A percentile compares a stretch with the other conserved stretches of the same genome.
These are phyloP conservation scores for Myrmophylax atrothorax DNA, from an alignment of 2,113 vertebrate genomes.

Conservation along the genomic window DNA sequence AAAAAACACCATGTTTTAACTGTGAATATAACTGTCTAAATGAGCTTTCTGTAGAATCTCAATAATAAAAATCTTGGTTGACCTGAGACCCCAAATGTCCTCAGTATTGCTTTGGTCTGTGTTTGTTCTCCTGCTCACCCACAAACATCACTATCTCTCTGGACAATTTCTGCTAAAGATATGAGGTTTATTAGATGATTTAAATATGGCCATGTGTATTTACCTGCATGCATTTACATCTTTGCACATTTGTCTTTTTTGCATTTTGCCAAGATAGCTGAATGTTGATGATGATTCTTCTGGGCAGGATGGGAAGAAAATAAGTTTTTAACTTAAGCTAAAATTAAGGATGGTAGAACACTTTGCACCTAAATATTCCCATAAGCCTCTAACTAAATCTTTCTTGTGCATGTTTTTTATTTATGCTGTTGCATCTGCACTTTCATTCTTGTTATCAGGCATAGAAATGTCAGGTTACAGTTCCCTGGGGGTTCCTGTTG, in stretches of 20 bases:
- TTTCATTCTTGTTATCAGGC: slow-evolving; percentile 41
- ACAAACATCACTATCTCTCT: neutral
- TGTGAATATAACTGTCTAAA: neutral
- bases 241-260: neutral
- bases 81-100: neutral
- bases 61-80: neutral
- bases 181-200: neutral
- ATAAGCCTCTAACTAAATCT: slow-evolving; percentile 3
- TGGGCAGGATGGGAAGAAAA: neutral
- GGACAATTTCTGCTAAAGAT: neutral
- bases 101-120: neutral
- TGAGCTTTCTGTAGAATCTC: neutral
- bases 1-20: neutral
- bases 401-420: slow-evolving; percentile 21
- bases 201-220: neutral
- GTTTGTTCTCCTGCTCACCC: neutral
- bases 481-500: slow-evolving; percentile 12
- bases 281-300: neutral
- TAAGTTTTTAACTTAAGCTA: neutral
- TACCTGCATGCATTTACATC: neutral
- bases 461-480: slow-evolving; percentile 25
- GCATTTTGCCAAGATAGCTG: neutral
- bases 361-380: slow-evolving; percentile 40
- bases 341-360: slow-evolving; percentile 38
- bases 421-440: slow-evolving; percentile 44